Conservation (phyloP, 2,888 invertebrate genomes). For the Opisthograptis luteolata region DNA sequence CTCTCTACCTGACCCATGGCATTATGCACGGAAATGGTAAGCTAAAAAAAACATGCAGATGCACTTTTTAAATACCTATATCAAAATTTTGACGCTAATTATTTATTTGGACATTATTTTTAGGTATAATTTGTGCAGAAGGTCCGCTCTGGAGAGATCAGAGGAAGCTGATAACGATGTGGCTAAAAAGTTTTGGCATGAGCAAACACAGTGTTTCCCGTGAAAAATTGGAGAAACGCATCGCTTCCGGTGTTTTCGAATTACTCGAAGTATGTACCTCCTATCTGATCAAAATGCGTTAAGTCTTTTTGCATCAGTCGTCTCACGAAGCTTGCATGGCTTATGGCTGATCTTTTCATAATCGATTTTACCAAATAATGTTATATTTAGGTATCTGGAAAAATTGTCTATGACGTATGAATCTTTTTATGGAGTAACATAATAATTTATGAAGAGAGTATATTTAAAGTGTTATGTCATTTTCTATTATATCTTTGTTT, state of each 20-base stretch:
- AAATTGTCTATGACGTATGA: too few relatives aligned
- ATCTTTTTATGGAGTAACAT: too few relatives aligned
- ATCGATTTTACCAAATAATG: too few relatives aligned
- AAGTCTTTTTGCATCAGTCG: neutral
- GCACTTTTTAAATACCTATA: neutral
- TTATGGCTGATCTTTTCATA: too few relatives aligned
- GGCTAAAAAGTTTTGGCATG: constrained; percentile 90
- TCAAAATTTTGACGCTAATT: neutral
- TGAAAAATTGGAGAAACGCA: constrained; percentile 86
- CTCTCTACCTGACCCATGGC: constrained; percentile 92
- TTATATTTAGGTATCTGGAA: too few relatives aligned
- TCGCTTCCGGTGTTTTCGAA: constrained; percentile 85
- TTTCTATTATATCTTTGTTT: constrained; percentile 40
- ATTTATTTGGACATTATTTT: constrained; percentile 26
- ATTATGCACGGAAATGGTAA: constrained; percentile 95
- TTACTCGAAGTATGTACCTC: constrained; percentile 82
- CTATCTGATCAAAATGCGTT: constrained; percentile 6
- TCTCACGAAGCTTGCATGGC: too few relatives aligned
- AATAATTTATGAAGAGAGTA: too few relatives aligned
- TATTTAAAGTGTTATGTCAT: neutral
- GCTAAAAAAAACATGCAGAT: constrained; percentile 39
- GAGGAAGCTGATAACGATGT: constrained; percentile 88
- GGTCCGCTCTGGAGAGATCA: constrained; percentile 93
- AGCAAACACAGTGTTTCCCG: constrained; percentile 86
- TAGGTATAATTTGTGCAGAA: constrained; percentile 93